These are phyloP conservation scores for Epinephelus fuscoguttatus DNA, from an alignment of 2,113 vertebrate species.

Conservation along the genomic window DNA sequence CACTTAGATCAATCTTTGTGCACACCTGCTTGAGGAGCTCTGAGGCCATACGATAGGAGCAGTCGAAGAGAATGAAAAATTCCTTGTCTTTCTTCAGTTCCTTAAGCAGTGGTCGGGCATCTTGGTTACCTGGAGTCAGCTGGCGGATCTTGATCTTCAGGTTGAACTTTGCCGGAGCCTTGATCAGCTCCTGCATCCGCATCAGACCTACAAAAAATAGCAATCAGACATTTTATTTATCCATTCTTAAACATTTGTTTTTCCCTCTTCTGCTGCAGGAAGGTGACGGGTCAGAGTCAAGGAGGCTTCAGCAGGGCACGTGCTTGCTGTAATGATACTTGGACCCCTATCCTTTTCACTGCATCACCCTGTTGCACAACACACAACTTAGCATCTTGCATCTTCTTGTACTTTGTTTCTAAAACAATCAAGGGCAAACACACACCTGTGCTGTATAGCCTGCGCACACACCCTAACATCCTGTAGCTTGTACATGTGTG, in stretches of 20 bases:
- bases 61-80: conserved; percentile 96
- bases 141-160: conserved; percentile 98
- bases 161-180: conserved; percentile 96
- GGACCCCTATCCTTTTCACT: background rate
- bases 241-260: background rate
- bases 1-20: background rate
- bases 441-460: background rate
- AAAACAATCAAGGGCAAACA: background rate
- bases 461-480: background rate
- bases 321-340: background rate
- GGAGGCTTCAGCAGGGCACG: background rate
- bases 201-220: conserved; percentile 90
- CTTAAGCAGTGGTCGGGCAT: conserved; percentile 95
- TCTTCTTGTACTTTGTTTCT: conserved; percentile 3
- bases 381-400: background rate
- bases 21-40: conserved; percentile 96
- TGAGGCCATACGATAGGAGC: conserved; percentile 92
- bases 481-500: background rate
- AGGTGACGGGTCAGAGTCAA: background rate
- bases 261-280: background rate
- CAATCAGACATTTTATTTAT: conserved; percentile 6
- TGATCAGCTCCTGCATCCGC: conserved; percentile 98
- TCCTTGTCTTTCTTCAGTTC: conserved; percentile 98
- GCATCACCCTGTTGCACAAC: background rate
- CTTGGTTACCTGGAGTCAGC: conserved; percentile 92